phyloP scores from a whole-genome alignment of 1,140 invertebrate species.

The Condylostylus longicornis region DNA sequence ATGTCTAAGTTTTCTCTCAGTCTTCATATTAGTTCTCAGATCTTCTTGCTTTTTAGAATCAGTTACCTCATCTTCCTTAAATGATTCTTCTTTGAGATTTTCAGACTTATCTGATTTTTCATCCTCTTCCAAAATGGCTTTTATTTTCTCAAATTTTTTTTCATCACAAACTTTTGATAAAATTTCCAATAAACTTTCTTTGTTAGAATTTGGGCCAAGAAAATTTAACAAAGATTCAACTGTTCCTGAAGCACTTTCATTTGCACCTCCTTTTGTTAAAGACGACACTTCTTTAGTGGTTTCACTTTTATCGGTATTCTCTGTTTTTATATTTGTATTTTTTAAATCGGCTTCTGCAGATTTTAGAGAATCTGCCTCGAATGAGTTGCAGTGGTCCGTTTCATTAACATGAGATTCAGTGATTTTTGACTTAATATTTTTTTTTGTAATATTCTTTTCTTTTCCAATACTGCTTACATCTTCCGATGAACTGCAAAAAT shows the following conservation, averaged over 20 bases:
- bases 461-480: too few species aligned
- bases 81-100: background rate
- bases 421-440: too few species aligned
- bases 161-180: slow-evolving; percentile 6
- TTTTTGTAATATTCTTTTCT: too few species aligned
- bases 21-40: background rate
- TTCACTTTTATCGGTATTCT: background rate
- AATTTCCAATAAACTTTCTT: slow-evolving; percentile 5
- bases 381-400: too few species aligned
- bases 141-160: slow-evolving; percentile 7
- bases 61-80: background rate
- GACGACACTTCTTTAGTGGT: background rate
- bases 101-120: background rate
- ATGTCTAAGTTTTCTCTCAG: slow-evolving; percentile 7
- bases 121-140: slow-evolving; percentile 1
- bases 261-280: too few species aligned
- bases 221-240: slow-evolving; percentile 8
- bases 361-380: too few species aligned
- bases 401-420: too few species aligned
- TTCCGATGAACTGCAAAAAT: too few species aligned
- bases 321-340: too few species aligned
- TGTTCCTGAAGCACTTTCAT: too few species aligned
- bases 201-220: slow-evolving; percentile 6
- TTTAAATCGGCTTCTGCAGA: too few species aligned
- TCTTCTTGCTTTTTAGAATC: background rate